Conservation (phyloP, 1,140 invertebrate species). For the Dolichoris vasculosae region DNA sequence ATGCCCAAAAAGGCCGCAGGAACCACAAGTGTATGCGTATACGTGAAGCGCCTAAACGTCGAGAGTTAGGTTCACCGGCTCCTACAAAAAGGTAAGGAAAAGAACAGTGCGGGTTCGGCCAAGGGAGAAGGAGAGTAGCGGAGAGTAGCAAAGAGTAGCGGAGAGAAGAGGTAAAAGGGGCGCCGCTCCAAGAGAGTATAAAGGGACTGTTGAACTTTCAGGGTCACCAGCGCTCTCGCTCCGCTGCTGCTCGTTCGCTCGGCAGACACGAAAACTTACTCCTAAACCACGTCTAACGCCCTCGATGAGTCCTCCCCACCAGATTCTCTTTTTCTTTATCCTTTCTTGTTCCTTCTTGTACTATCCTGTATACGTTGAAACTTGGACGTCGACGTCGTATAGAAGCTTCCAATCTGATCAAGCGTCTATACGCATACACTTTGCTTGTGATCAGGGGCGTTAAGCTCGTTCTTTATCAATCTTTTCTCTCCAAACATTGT, state of each 20-base stretch:
- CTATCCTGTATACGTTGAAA: neutral
- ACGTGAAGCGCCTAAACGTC: constrained; percentile 16
- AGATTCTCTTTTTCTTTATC: neutral
- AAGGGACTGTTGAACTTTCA: constrained; percentile 72
- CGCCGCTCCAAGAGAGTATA: constrained; percentile 50
- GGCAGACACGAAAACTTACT: constrained; percentile 62
- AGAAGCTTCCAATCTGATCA: neutral
- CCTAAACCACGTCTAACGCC: constrained; percentile 59
- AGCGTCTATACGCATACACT: too few species aligned
- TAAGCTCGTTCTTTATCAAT: too few species aligned
- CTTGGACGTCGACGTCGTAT: neutral
- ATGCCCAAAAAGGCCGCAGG: neutral
- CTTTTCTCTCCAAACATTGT: too few species aligned
- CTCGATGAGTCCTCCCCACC: constrained; percentile 28
- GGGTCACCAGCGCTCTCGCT: constrained; percentile 62
- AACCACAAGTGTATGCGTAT: neutral
- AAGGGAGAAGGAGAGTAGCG: neutral
- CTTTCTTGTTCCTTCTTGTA: neutral
- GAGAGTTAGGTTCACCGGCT: constrained; percentile 30
- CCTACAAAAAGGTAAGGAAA: constrained; percentile 31
- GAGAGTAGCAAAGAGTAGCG: neutral
- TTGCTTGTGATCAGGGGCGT: too few species aligned
- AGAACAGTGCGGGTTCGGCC: too few species aligned
- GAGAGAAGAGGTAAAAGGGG: constrained; percentile 33
- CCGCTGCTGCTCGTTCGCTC: constrained; percentile 16